These are phyloP conservation scores for Nematolebias whitei DNA, from an alignment of 2,113 vertebrate genomes.

Conservation along the genomic window DNA sequence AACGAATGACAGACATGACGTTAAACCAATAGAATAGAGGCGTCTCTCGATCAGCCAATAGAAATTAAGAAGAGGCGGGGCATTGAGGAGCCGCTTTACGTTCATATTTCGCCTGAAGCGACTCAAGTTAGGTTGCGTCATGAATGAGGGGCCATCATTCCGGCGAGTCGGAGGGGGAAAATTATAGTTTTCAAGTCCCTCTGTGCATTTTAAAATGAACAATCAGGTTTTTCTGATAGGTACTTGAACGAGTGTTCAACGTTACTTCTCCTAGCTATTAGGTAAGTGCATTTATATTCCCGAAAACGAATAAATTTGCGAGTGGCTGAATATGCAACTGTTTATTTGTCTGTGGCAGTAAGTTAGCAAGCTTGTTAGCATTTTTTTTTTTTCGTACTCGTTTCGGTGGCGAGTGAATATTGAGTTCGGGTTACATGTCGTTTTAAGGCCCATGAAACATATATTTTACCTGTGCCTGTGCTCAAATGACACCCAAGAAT, in stretches of 20 bases:
- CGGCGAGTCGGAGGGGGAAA: conserved; percentile 71
- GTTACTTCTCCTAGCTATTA: background rate
- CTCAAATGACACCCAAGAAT: background rate
- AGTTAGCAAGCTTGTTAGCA: conserved; percentile 79
- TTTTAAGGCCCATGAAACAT: conserved; percentile 60
- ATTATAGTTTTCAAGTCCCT: conserved; percentile 65
- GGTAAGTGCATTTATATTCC: conserved; percentile 61
- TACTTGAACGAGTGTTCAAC: conserved; percentile 19
- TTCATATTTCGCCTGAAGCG: conserved; percentile 43
- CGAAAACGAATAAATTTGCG: conserved; percentile 4
- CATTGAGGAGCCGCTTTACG: background rate
- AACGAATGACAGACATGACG: conserved; percentile 26
- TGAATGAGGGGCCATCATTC: conserved; percentile 80
- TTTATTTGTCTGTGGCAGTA: conserved; percentile 81
- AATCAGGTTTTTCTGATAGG: conserved; percentile 23
- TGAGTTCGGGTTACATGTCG: conserved; percentile 15
- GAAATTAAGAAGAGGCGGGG: conserved; percentile 42
- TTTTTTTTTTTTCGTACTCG: conserved; percentile 49
- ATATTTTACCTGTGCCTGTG: background rate
- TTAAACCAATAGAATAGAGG: conserved; percentile 55
- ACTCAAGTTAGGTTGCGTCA: conserved; percentile 77
- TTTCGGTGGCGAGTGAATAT: conserved; percentile 21
- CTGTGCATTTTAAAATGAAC: conserved; percentile 41
- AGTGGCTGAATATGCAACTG: conserved; percentile 62
- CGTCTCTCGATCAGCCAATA: conserved; percentile 55